Evolutionary conservation across 2,888 invertebrate species (phyloP), one percentile per base, ranked within the genome.

Genomic region (Entomobrya multifasciata): DNA sequence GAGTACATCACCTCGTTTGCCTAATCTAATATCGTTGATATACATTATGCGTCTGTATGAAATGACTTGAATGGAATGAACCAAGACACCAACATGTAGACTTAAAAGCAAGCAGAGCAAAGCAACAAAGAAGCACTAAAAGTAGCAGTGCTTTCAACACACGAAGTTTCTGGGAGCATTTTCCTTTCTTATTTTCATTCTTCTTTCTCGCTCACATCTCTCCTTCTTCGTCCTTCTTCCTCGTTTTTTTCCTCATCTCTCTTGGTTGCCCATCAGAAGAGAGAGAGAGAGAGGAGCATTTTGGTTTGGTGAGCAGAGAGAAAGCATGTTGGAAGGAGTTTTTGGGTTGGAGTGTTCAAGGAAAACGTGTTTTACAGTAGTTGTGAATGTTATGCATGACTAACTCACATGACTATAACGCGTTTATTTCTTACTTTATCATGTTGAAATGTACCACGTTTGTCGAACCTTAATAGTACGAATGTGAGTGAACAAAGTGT

Each of bases 21-120:
- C 82, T 87, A 87, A 87, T 87, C 87, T 77, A 87, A 87, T 87
- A 87, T 81, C 70, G 57, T 60, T 65, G 86, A 86, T 86, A 67
- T 74, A 74, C 83, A 85, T 85, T 85, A 52, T 79, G 65, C 70
- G 72, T 25, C 72, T 27, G 47, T 44, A 55, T 60, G 55, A 76
- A 85, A 78, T 79, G 70, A 60, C 25, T 36, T 79, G 85, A 72
- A 85, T 85, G 85, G 70, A 65, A 72, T 22, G 49, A 49, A 72
- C 67, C 27, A 27, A 47, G 47, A 72, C 52, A 27, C 36, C 27
- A 27, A 72, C 70, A 72, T 47, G 13, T n/a, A 27, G 27, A 5
- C n/a, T n/a, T n/a, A 74, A 52, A 8, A 52, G 72, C 72, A 74
- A 36, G 36, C 36, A 74, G 27, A 74, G 36, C 15, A 74, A n/a